Base-by-base conservation (phyloP, 2,888 invertebrate species). In the Drosophila anomelani region DNA sequence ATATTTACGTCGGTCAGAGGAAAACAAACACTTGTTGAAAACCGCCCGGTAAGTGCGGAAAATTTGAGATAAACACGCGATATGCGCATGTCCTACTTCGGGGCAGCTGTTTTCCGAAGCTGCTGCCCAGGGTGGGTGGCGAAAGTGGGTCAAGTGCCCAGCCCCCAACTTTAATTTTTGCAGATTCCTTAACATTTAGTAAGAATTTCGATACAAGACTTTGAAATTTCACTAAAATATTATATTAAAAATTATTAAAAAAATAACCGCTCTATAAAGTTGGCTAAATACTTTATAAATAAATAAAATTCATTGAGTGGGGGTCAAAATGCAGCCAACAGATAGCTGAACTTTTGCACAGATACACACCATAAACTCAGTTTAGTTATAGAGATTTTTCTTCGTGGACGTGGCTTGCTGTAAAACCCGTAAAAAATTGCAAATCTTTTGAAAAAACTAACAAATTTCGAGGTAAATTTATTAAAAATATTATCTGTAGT, bases 371-470 rank as follows among this genome's bases (percentile, higher is more conserved):
- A 49, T 63, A 58, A 62, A 58, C 43, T 49, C 83, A 88, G 75
- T 89, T 86, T 80, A 85, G 90, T 80, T 89, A 73, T 89, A 86
- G 86, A 89, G 88, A 88, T 88, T 84, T 90, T 86, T 83, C 87
- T 75, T 81, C 79, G 81, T 81, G 81, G 82, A 79, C 84, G 82
- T 84, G 79, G 85, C 84, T 79, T 78, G 76, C 67, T 63, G 73
- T 78, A 56, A 82, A 88, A 90, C 80, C 81, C 69, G 84, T 91
- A 90, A 90, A 91, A 91, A 91, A 91, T 91, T 91, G 91, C 91
- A 91, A 90, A 91, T 91, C 81, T 91, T 88, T 91, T 91, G 79
- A 91, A 91, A 80, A 91, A 91, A 91, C 88, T 91, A 78, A 91
- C 90, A 79, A 91, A 84, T 90, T 91, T 91, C 89, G 91, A 91